Conservation (phyloP, 2,797 vertebrate genomes). For the Pristis pectinata region DNA sequence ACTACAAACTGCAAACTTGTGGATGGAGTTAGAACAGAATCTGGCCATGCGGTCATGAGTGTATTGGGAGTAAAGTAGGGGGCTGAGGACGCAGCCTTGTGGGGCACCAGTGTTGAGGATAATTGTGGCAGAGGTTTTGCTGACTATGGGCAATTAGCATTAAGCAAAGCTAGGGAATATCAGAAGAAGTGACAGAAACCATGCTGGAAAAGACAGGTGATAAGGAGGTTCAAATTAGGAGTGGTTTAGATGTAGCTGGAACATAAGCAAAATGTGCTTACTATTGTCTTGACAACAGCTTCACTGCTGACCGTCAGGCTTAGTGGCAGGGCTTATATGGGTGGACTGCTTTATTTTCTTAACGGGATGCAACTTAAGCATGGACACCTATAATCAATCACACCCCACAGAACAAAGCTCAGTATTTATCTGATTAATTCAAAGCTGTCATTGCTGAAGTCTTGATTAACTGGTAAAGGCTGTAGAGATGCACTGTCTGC, state of each 20-base stretch:
- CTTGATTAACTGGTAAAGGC: conserved; percentile 25
- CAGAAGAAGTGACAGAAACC: not conserved
- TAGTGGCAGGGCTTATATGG: not conserved
- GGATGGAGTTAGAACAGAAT: too few relatives aligned
- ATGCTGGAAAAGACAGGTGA: not conserved
- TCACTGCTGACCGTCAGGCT: not conserved
- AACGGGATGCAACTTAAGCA: not conserved
- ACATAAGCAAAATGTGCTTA: not conserved
- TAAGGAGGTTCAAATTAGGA: not conserved
- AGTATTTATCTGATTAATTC: conserved; percentile 34
- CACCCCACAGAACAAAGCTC: not conserved
- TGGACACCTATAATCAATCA: conserved; percentile 27
- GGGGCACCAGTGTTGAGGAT: too few relatives aligned
- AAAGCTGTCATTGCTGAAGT: conserved; percentile 18
- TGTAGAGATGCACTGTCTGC: not conserved
- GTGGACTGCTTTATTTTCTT: not conserved
- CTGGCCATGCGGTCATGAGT: too few relatives aligned
- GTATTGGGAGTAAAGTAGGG: too few relatives aligned
- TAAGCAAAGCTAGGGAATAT: not conserved
- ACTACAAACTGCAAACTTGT: too few relatives aligned
- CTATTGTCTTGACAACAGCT: not conserved
- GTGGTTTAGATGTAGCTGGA: not conserved
- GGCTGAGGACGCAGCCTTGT: too few relatives aligned
- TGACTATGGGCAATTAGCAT: not conserved
- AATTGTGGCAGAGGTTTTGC: too few relatives aligned